Evolutionary conservation across 2,113 vertebrate species (phyloP).

Genomic region (Embiotoca jacksoni): DNA sequence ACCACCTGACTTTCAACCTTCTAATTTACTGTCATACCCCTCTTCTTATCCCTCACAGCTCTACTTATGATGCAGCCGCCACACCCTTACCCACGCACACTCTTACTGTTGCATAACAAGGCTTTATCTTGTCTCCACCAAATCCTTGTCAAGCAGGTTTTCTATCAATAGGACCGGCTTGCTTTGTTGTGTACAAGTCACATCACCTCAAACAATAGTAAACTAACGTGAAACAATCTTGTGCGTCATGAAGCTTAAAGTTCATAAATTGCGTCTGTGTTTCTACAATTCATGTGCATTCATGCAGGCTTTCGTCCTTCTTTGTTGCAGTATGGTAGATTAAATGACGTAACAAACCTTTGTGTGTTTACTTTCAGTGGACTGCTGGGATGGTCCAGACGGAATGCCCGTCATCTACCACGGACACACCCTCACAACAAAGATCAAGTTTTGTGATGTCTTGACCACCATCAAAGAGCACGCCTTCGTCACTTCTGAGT

Average conservation of each 20-base stretch:
- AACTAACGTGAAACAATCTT: neutral
- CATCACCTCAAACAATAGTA: neutral
- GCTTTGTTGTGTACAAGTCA: neutral
- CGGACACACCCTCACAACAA: constrained; percentile 97
- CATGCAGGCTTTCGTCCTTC: neutral
- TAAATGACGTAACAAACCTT: neutral
- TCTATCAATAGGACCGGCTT: constrained; percentile 21
- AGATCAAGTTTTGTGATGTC: constrained; percentile 98
- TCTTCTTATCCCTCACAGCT: constrained; percentile 2
- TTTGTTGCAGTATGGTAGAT: neutral
- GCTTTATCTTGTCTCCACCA: neutral
- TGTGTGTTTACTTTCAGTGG: constrained; percentile 86
- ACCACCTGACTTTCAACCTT: constrained; percentile 22
- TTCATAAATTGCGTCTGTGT: neutral
- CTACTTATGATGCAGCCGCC: constrained; percentile 10
- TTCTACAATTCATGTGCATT: neutral
- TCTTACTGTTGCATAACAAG: constrained; percentile 23
- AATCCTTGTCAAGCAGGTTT: constrained; percentile 61
- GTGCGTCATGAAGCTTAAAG: neutral
- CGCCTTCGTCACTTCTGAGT: constrained; percentile 97
- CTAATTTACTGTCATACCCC: constrained; percentile 12
- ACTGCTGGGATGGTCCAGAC: constrained; percentile 99
- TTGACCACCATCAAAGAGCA: constrained; percentile 97
- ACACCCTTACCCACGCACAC: constrained; percentile 24
- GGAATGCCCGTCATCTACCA: constrained; percentile 99